These are phyloP conservation scores for Polylopha cassiicola DNA, from an alignment of 2,888 invertebrate genomes.

Conservation along the genomic window DNA sequence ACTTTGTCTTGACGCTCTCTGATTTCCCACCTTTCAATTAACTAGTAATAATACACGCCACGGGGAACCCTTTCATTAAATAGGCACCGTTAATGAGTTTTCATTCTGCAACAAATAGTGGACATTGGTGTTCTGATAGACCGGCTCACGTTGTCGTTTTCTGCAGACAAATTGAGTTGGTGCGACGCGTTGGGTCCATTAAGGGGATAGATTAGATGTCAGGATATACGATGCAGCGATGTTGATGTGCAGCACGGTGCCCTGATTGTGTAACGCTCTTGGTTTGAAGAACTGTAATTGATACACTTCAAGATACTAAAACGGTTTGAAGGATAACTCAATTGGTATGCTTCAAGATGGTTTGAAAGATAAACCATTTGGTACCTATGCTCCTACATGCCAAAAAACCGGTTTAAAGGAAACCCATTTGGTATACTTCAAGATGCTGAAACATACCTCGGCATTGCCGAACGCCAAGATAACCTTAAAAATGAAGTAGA, in stretches of 20 bases:
- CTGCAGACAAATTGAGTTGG: constrained; percentile 48
- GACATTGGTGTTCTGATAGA: constrained; percentile 64
- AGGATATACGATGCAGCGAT: constrained; percentile 12
- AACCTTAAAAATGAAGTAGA: constrained; percentile 4
- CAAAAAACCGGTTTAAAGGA: too few relatives aligned
- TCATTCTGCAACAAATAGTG: constrained; percentile 70
- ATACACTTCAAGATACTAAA: too few relatives aligned
- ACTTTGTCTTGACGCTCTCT: constrained; percentile 59
- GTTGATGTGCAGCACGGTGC: too few relatives aligned
- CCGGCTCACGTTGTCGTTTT: constrained; percentile 45
- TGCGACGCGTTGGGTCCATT: constrained; percentile 45
- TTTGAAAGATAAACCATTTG: too few relatives aligned
- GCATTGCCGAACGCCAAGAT: not conserved
- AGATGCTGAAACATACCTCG: constrained; percentile 13
- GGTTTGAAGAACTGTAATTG: too few relatives aligned
- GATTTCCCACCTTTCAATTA: constrained; percentile 74
- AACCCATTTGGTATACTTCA: too few relatives aligned
- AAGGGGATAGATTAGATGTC: constrained; percentile 30
- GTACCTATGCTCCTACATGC: too few relatives aligned
- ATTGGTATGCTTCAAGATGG: too few relatives aligned
- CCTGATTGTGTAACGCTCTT: too few relatives aligned
- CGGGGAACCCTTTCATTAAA: constrained; percentile 71
- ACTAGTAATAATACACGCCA: constrained; percentile 73
- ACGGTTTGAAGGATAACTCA: too few relatives aligned
- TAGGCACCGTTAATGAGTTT: constrained; percentile 73